Evolutionary conservation across 2,113 vertebrate genomes (phyloP).

Genomic region (Labrus mixtus): DNA sequence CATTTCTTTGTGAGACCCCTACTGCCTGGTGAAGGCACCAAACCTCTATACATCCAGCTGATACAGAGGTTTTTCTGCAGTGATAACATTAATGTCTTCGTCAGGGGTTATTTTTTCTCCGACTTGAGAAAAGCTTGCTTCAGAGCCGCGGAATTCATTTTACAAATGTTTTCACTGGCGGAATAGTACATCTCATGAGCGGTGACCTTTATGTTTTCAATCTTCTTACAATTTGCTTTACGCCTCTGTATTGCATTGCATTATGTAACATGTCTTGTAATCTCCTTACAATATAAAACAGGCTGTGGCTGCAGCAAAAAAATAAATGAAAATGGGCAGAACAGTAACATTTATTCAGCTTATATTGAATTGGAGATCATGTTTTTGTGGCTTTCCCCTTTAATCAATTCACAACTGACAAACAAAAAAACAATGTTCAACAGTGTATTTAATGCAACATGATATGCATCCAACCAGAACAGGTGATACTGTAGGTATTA

Average conservation of each 20-base stretch:
- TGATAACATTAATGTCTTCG: no score
- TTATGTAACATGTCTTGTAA: conserved; percentile 26
- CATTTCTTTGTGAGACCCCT: neutral
- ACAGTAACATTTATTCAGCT: conserved; percentile 14
- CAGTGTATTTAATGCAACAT: conserved; percentile 56
- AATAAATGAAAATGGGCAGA: conserved; percentile 11
- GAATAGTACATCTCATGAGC: conserved; percentile 5
- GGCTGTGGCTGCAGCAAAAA: conserved; percentile 19
- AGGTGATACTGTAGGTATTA: conserved; percentile 63
- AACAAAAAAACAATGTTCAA: conserved; percentile 50
- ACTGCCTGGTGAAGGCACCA: neutral
- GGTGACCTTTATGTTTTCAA: conserved; percentile 33
- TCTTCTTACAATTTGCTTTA: conserved; percentile 17
- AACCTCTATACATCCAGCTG: neutral
- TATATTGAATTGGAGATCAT: conserved; percentile 13
- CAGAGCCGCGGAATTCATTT: neutral
- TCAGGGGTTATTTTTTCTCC: neutral
- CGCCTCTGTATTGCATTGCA: conserved; percentile 4
- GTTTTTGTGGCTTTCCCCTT: conserved; percentile 24
- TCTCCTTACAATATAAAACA: conserved; percentile 9
- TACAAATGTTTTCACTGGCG: conserved; percentile 11
- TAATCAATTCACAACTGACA: conserved; percentile 42
- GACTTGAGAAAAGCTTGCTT: neutral
- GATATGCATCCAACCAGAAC: conserved; percentile 67
- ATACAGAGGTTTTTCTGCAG: neutral